Base-by-base conservation (phyloP, 2,113 vertebrate genomes). In the Aplodontia rufa region DNA sequence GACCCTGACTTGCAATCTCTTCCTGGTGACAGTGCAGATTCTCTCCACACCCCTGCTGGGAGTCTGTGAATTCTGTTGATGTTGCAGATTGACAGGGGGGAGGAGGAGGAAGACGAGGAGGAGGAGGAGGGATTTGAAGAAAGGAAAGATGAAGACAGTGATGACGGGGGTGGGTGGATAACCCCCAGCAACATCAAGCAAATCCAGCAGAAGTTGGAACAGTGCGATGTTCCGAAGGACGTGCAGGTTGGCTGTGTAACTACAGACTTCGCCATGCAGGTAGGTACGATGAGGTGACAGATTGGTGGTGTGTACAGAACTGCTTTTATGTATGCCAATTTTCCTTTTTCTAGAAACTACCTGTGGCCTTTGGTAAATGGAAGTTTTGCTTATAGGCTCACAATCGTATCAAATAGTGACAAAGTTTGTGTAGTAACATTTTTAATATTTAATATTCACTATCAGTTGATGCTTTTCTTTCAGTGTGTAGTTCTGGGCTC, bases 181-280 rank as follows among this genome's bases (percentile, higher is more conserved):
- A 99, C 99, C 0, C 99, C 99, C 47, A 98, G 98, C 72, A 99
- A 99, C 98, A 99, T 99, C 95, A 98, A 97, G 92, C 99, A 99
- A 95, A 97, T 99, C 79, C 99, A 99, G 97, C 98, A 98, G 98
- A 99, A 99, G 19, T 64, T 96, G 0, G 98, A 98, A 30, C 97
- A 98, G 92, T 98, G 98, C 0, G 97, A 98, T 3, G 87, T 97
- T 0, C 97, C 99, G 0, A 37, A 90, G 0, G 96, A 98, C 0
- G 94, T 99, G 90, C 98, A 37, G 80, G 99, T 99, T 0, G 99
- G 99, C 91, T 99, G 99, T 4, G 89, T 99, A 97, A 99, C 99
- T 79, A 99, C 99, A 0, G 99, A 99, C 97, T 99, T 99, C 0
- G 99, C 99, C 96, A 99, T 99, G 99, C 99, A 99, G 99, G 99